Conservation (phyloP, 2,888 invertebrate species). For the Acronicta alni region DNA sequence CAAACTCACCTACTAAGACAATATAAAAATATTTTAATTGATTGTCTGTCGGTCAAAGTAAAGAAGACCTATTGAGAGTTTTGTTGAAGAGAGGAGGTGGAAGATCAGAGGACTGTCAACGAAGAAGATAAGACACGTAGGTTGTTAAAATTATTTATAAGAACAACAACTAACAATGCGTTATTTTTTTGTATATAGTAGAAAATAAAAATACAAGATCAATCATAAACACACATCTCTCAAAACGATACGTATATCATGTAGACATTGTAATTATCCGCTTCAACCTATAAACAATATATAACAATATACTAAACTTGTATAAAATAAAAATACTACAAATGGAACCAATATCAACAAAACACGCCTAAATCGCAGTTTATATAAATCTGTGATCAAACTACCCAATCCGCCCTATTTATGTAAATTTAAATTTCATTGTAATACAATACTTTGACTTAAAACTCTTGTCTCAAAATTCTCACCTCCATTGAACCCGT, state of each 20-base stretch:
- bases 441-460: constrained; percentile 49
- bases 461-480: constrained; percentile 63
- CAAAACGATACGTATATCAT: no score
- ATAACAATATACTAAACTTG: no score
- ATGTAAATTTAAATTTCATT: constrained; percentile 30
- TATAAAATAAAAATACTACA: not conserved
- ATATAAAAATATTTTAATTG: not conserved
- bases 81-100: not conserved
- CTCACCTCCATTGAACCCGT: constrained; percentile 79
- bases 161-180: no score
- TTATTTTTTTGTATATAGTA: no score
- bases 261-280: no score
- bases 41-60: not conserved
- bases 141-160: no score
- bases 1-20: no score
- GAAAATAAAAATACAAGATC: no score
- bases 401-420: constrained; percentile 39
- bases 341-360: not conserved
- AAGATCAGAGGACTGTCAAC: not conserved
- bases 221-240: no score
- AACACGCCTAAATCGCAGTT: constrained; percentile 1
- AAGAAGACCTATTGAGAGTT: not conserved
- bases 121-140: constrained; percentile 1
- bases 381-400: constrained; percentile 9
- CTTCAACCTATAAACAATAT: no score